Percentiles rank a stretch among this genome's conserved stretches.
Conservation (phyloP, 2,797 vertebrate species). For the Diplodus sargus region DNA sequence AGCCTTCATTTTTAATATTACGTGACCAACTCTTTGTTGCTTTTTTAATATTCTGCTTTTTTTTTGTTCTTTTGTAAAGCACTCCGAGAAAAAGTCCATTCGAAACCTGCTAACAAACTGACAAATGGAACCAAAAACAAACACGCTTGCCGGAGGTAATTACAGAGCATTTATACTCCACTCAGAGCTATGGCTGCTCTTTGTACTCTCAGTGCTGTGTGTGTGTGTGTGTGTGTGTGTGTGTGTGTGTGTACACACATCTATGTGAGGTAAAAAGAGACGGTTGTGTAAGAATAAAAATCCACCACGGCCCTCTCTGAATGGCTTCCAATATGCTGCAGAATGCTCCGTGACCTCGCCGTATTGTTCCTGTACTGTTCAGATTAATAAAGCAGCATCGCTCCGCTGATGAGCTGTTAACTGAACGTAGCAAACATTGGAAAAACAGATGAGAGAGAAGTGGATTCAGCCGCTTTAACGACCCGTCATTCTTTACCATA, state of each 20-base stretch:
- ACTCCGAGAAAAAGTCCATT: not conserved
- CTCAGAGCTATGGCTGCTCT: conserved; percentile 28
- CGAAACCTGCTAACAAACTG: conserved; percentile 6
- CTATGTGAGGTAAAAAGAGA: conserved; percentile 26
- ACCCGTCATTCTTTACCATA: not conserved
- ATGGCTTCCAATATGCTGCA: not conserved
- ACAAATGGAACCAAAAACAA: conserved; percentile 24
- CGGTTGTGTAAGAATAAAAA: conserved; percentile 27
- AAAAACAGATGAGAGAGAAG: conserved; percentile 13
- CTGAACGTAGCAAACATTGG: not conserved
- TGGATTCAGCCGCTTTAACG: conserved; percentile 4
- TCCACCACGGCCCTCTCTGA: conserved; percentile 1
- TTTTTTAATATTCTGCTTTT: not conserved
- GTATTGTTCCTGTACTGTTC: conserved; percentile 20
- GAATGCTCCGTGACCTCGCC: conserved; percentile 23
- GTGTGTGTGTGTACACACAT: conserved; percentile 13
- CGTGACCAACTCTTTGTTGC: not conserved
- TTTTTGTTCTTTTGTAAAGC: not conserved
- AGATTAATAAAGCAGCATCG: not conserved
- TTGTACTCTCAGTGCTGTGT: conserved; percentile 27
- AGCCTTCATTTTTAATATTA: not conserved
- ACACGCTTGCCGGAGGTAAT: conserved; percentile 8
- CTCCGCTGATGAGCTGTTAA: not conserved
- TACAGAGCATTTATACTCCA: conserved; percentile 28
- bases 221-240: conserved; percentile 1